A percentile compares a stretch with the other conserved stretches of the same genome.
Evolutionary conservation across 2,797 vertebrate species (phyloP).

Genomic region (Poliocrania exsul): DNA sequence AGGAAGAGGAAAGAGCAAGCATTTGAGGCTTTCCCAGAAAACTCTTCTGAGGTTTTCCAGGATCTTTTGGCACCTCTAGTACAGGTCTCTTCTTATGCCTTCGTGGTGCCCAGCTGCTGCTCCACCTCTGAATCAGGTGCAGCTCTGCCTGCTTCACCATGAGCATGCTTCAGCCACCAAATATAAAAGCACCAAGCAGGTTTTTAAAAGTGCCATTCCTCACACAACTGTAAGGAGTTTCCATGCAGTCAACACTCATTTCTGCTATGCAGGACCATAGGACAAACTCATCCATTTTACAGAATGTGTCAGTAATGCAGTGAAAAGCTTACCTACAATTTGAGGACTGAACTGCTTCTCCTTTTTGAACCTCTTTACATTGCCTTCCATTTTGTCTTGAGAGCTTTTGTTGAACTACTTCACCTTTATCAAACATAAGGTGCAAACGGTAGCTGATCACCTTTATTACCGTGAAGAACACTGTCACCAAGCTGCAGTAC

Average conservation of each 20-base stretch:
- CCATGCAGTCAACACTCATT: neutral
- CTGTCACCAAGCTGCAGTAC: slow-evolving; percentile 90
- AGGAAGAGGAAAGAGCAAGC: neutral
- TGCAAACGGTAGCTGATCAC: slow-evolving; percentile 93
- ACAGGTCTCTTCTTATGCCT: neutral
- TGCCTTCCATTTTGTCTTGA: slow-evolving; percentile 81
- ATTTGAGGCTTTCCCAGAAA: neutral
- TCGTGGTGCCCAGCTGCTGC: neutral
- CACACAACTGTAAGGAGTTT: neutral
- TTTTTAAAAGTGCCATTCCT: neutral
- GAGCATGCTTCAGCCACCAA: neutral
- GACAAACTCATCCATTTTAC: neutral
- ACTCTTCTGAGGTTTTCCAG: neutral
- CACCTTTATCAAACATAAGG: slow-evolving; percentile 92
- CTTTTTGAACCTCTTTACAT: slow-evolving; percentile 76
- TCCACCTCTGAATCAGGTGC: neutral
- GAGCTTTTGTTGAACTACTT: slow-evolving; percentile 83
- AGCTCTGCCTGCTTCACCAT: neutral
- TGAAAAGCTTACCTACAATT: slow-evolving; percentile 78
- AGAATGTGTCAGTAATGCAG: neutral
- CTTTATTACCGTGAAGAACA: slow-evolving; percentile 93
- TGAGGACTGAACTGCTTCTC: slow-evolving; percentile 76
- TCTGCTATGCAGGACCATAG: neutral
- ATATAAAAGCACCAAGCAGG: neutral
- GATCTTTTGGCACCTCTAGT: neutral